A percentile compares a stretch with the other conserved stretches of the same genome.
These are phyloP conservation scores for Crotalus tigris DNA, from an alignment of 2,113 vertebrate genomes.

Conservation along the genomic window DNA sequence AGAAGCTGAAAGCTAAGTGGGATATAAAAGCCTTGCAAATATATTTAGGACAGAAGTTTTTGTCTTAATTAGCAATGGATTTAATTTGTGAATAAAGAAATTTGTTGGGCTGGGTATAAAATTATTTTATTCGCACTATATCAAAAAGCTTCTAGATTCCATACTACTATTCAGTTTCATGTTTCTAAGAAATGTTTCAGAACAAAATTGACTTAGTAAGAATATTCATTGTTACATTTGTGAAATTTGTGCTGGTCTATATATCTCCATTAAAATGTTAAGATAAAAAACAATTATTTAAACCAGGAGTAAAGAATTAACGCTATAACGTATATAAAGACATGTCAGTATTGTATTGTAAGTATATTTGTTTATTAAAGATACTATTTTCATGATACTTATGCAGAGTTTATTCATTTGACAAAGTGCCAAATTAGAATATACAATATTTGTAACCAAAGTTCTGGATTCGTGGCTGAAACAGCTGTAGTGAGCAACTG, in stretches of 20 bases:
- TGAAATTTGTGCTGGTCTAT: slow-evolving; percentile 58
- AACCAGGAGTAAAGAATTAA: slow-evolving; percentile 66
- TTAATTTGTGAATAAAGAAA: not conserved
- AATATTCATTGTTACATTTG: slow-evolving; percentile 58
- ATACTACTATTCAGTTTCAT: slow-evolving; percentile 4
- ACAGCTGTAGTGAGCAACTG: slow-evolving; percentile 1
- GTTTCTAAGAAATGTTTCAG: slow-evolving; percentile 39
- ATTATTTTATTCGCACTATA: not conserved
- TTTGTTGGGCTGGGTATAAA: not conserved
- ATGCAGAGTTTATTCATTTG: slow-evolving; percentile 31
- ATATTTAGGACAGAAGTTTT: not conserved
- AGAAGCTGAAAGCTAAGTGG: not conserved
- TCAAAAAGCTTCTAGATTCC: slow-evolving; percentile 50
- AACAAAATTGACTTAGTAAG: slow-evolving; percentile 36
- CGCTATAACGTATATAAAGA: slow-evolving; percentile 63
- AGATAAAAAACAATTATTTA: slow-evolving; percentile 61
- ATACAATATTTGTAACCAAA: not conserved
- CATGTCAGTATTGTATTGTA: slow-evolving; percentile 56
- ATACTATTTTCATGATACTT: slow-evolving; percentile 70
- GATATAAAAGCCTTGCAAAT: not conserved
- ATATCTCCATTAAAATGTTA: slow-evolving; percentile 54
- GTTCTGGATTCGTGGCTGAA: slow-evolving; percentile 21
- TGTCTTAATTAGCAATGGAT: not conserved
- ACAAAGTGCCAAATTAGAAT: not conserved
- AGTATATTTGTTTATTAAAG: slow-evolving; percentile 69